A percentile compares a stretch with the other conserved stretches of the same genome.
Evolutionary conservation across 1,140 invertebrate genomes (phyloP).

Genomic region (Drosophila lacteicornis): DNA sequence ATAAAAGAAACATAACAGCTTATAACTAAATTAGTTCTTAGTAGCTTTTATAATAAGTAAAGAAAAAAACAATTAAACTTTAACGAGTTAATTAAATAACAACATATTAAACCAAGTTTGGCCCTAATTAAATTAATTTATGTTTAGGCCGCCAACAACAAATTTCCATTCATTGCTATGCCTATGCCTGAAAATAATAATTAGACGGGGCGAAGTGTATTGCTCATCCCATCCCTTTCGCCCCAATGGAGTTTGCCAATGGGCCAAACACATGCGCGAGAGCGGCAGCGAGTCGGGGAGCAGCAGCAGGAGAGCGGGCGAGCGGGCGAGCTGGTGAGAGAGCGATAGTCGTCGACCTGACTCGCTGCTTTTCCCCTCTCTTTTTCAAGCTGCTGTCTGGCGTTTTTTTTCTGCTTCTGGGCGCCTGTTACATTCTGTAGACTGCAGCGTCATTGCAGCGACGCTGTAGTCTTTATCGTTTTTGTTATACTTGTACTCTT

Average conservation of each 20-base stretch:
- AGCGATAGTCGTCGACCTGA: neutral
- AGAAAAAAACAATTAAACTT: neutral
- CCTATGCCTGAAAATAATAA: conserved; percentile 39
- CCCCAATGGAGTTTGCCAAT: conserved; percentile 23
- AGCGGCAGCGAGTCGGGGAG: conserved; percentile 22
- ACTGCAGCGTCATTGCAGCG: conserved; percentile 84
- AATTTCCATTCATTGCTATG: conserved; percentile 37
- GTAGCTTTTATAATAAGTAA: neutral
- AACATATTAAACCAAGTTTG: conserved; percentile 24
- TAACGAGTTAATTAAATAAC: neutral
- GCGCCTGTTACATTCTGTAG: conserved; percentile 83
- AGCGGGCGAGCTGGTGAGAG: neutral
- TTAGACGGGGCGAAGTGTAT: conserved; percentile 23
- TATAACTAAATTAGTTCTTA: neutral
- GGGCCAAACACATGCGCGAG: conserved; percentile 63
- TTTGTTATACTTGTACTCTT: conserved; percentile 29
- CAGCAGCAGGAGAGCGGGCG: conserved; percentile 6
- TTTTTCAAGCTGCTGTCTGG: conserved; percentile 39
- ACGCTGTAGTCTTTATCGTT: conserved; percentile 37
- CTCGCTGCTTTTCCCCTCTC: conserved; percentile 25
- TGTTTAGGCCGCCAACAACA: conserved; percentile 18
- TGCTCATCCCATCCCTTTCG: conserved; percentile 7
- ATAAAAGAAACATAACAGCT: neutral
- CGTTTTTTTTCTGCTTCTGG: conserved; percentile 39
- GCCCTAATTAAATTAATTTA: conserved; percentile 15